Conservation (phyloP, 2,888 invertebrate genomes). For the Drosophila sordidula region DNA sequence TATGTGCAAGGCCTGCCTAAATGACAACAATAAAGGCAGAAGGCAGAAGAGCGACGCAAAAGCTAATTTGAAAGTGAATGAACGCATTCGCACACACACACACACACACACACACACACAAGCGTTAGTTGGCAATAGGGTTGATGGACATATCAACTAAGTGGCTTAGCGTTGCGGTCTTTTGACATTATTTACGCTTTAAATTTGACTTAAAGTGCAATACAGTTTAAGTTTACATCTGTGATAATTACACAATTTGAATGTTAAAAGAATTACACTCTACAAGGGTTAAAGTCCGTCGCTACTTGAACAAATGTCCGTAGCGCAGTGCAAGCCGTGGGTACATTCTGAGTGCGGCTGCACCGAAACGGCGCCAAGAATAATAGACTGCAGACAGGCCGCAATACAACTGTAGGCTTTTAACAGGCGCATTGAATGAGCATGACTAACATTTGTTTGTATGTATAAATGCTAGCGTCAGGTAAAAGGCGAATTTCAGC, state of each 20-base stretch:
- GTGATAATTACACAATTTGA: constrained; percentile 2
- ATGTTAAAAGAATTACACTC: constrained; percentile 6
- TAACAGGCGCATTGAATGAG: constrained; percentile 2
- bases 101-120: constrained; percentile 6
- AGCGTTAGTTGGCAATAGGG: constrained; percentile 16
- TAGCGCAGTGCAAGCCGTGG: constrained; percentile 10
- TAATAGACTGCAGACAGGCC: constrained; percentile 26
- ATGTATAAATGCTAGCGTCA: constrained; percentile 1
- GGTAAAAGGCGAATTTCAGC: constrained; percentile 11
- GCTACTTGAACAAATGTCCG: constrained; percentile 9
- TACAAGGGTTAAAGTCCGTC: constrained; percentile 14
- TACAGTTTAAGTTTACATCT: neutral
- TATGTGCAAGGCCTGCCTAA: constrained; percentile 39
- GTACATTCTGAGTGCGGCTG: constrained; percentile 59
- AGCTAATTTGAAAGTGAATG: constrained; percentile 57
- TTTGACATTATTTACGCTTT: constrained; percentile 14
- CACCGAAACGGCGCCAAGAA: constrained; percentile 33
- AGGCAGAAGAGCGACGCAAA: constrained; percentile 28
- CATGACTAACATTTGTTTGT: constrained; percentile 38
- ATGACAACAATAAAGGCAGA: constrained; percentile 51
- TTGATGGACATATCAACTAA: neutral
- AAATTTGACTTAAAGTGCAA: neutral
- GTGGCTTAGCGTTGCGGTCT: constrained; percentile 1
- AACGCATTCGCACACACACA: constrained; percentile 30
- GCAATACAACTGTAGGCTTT: constrained; percentile 7